These are phyloP conservation scores for Papilio demoleus DNA, from an alignment of 2,888 invertebrate genomes.

Conservation along the genomic window DNA sequence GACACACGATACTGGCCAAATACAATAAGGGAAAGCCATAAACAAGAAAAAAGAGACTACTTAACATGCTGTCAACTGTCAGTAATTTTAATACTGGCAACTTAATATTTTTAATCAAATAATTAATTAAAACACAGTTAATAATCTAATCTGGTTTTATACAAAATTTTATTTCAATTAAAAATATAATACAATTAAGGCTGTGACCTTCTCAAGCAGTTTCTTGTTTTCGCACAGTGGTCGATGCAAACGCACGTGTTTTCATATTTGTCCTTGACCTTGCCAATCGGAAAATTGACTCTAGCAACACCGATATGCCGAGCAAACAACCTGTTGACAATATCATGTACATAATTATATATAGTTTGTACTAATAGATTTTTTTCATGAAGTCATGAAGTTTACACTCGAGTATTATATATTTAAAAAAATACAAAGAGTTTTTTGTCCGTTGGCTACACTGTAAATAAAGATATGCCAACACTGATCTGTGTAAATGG, in stretches of 20 bases:
- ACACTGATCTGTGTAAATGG: too few species aligned
- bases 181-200: slow-evolving; percentile 1
- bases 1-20: too few species aligned
- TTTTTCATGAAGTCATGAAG: not conserved
- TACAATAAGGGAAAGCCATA: too few species aligned
- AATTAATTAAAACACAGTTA: too few species aligned
- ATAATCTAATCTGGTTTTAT: too few species aligned
- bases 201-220: slow-evolving; percentile 22
- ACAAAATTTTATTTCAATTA: not conserved
- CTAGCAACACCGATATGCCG: slow-evolving; percentile 29
- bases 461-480: too few species aligned
- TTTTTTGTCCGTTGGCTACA: too few species aligned
- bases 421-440: too few species aligned
- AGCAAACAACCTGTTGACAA: slow-evolving; percentile 22
- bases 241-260: slow-evolving; percentile 33
- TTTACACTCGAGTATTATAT: too few species aligned
- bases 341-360: not conserved
- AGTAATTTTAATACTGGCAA: not conserved
- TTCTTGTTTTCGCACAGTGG: slow-evolving; percentile 27
- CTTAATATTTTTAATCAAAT: not conserved
- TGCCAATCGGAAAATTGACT: slow-evolving; percentile 27
- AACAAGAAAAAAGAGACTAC: too few species aligned
- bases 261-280: slow-evolving; percentile 35
- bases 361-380: slow-evolving; percentile 1
- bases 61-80: not conserved